Conservation (phyloP, 2,888 invertebrate species). For the Amiota minor region DNA sequence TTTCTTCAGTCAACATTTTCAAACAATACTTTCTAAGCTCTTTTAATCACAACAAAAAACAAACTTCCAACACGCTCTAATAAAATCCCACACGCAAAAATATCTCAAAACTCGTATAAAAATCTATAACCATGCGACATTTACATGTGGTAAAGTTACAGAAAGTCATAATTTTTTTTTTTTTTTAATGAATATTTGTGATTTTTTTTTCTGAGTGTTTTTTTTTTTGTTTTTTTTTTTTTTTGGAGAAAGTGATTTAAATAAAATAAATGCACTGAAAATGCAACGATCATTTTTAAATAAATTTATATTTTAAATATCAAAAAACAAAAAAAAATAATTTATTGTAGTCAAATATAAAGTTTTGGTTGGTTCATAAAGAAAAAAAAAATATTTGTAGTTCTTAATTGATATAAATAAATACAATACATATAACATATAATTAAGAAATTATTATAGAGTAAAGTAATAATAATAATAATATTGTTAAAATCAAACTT, state of each 20-base stretch:
- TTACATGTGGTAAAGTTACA: conserved; percentile 27
- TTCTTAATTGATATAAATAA: too few relatives aligned
- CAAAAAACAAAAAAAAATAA: conserved; percentile 10
- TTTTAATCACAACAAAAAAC: conserved; percentile 64
- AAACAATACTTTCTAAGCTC: conserved; percentile 51
- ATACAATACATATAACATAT: too few relatives aligned
- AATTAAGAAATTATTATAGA: too few relatives aligned
- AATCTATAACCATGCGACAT: neutral
- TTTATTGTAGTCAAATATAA: conserved; percentile 21
- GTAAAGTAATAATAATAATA: neutral
- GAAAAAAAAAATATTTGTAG: conserved; percentile 13
- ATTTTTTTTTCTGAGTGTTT: conserved; percentile 9
- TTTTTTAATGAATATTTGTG: conserved; percentile 15
- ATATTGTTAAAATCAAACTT: neutral
- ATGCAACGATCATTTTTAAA: conserved; percentile 15
- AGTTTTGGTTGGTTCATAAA: conserved; percentile 33
- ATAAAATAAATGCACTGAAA: neutral
- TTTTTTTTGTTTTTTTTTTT: conserved; percentile 11
- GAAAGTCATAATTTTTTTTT: conserved; percentile 5
- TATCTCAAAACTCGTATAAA: conserved; percentile 3
- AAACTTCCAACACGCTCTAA: conserved; percentile 45
- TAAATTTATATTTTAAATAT: conserved; percentile 15
- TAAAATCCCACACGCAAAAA: conserved; percentile 7
- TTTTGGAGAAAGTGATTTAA: neutral
- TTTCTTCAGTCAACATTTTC: conserved; percentile 55